A percentile compares a stretch with the other conserved stretches of the same genome.
These are phyloP conservation scores for Lampropteryx suffumata DNA, from an alignment of 2,888 invertebrate species.

Conservation along the genomic window DNA sequence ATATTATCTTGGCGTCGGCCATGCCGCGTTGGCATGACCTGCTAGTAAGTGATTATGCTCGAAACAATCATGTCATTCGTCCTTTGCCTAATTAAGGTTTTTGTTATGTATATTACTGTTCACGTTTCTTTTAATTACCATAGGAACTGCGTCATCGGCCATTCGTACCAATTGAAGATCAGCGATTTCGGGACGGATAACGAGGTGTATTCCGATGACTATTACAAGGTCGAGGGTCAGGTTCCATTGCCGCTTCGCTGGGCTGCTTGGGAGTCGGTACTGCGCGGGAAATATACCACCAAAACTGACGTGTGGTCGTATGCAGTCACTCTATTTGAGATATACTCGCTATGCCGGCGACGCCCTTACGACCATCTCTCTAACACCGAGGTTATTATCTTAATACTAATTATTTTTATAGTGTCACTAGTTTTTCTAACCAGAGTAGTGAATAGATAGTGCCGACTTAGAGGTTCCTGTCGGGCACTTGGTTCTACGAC, in stretches of 20 bases:
- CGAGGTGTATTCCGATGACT: conserved; percentile 90
- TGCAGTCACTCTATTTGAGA: conserved; percentile 94
- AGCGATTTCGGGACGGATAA: conserved; percentile 94
- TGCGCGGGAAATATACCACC: conserved; percentile 92
- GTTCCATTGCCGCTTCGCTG: conserved; percentile 92
- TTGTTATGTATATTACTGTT: no score
- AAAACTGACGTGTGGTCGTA: conserved; percentile 96
- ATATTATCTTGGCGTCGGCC: conserved; percentile 35
- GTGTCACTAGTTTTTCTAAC: no score
- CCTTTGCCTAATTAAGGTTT: no score
- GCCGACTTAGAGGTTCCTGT: no score
- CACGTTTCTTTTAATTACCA: no score
- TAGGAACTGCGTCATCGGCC: conserved; percentile 93
- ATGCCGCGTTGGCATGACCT: conserved; percentile 3
- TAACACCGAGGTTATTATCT: conserved; percentile 89
- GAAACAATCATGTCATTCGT: no score
- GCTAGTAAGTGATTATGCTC: no score
- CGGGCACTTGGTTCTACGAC: no score
- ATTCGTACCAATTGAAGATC: conserved; percentile 91
- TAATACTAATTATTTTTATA: no score
- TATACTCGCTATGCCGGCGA: conserved; percentile 89
- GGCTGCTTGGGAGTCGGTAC: conserved; percentile 95
- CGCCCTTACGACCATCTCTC: conserved; percentile 89
- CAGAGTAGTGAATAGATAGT: no score
- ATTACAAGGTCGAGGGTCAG: conserved; percentile 90